Conservation (phyloP, 2,888 invertebrate species). For the Oeneis ivallda region DNA sequence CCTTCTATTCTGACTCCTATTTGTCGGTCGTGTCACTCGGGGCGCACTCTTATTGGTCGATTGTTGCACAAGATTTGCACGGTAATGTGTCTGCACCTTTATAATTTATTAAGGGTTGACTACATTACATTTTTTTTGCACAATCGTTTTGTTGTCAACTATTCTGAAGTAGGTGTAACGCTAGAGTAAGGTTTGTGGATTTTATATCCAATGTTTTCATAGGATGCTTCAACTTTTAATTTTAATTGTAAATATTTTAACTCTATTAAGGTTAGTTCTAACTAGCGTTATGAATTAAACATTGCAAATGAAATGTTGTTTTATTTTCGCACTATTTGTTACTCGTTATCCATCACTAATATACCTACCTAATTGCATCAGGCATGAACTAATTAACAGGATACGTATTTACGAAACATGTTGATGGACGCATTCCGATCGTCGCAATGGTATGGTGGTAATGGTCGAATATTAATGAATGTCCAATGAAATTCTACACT, state of each 20-base stretch:
- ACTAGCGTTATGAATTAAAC: constrained; percentile 28
- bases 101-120: neutral
- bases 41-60: no score
- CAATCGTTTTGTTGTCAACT: constrained; percentile 11
- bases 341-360: neutral
- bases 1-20: no score
- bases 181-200: constrained; percentile 18
- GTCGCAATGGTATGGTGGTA: no score
- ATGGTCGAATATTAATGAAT: no score
- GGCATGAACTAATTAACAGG: neutral
- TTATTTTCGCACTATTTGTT: constrained; percentile 23
- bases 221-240: constrained; percentile 23
- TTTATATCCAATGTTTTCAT: constrained; percentile 10
- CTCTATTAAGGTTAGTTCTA: constrained; percentile 16
- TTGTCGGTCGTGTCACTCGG: no score
- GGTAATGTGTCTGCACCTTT: neutral
- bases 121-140: constrained; percentile 2
- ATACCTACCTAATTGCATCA: neutral
- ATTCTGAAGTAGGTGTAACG: constrained; percentile 6
- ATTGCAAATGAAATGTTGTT: constrained; percentile 30
- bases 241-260: constrained; percentile 33
- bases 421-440: neutral
- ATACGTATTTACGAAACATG: neutral
- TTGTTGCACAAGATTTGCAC: neutral
- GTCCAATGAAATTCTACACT: no score